These are phyloP conservation scores for Ophion ventricosus DNA, from an alignment of 2,888 invertebrate species.

Conservation along the genomic window DNA sequence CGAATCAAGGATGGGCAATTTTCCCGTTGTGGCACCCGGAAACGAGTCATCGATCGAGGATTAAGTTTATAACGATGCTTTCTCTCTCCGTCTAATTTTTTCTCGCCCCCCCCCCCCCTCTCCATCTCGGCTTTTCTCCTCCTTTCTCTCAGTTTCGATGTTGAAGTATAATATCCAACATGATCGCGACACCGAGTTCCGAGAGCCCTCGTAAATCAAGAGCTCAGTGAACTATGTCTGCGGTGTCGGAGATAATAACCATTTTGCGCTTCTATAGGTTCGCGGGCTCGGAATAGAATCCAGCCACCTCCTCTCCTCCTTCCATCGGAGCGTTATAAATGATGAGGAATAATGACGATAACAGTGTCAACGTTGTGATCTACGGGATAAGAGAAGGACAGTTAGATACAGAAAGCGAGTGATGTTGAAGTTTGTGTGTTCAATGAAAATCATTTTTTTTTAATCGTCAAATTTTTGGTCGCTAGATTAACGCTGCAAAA, in stretches of 20 bases:
- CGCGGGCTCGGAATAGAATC: constrained; percentile 35
- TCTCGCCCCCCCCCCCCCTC: not conserved
- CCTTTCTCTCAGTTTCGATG: constrained; percentile 22
- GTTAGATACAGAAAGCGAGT: constrained; percentile 10
- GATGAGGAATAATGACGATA: constrained; percentile 55
- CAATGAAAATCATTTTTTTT: not conserved
- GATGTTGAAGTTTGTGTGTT: not conserved
- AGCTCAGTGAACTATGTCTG: constrained; percentile 77
- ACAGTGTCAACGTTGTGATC: constrained; percentile 44
- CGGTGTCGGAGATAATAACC: constrained; percentile 78
- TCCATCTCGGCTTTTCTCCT: not conserved
- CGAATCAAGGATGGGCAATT: constrained; percentile 48
- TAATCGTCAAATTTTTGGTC: not conserved
- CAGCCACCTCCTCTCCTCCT: constrained; percentile 11
- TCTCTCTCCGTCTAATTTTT: not conserved
- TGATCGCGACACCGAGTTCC: constrained; percentile 55
- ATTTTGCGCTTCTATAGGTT: constrained; percentile 79
- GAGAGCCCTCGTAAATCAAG: constrained; percentile 75
- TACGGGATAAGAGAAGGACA: constrained; percentile 12
- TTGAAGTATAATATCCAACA: constrained; percentile 48
- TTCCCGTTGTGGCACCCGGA: constrained; percentile 46
- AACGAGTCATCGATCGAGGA: constrained; percentile 61
- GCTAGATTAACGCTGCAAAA: not conserved
- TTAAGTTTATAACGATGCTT: constrained; percentile 46
- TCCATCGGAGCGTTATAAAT: constrained; percentile 52